phyloP scores from a whole-genome alignment of 2,888 invertebrate species.

The Alviniconcha strummeri region DNA sequence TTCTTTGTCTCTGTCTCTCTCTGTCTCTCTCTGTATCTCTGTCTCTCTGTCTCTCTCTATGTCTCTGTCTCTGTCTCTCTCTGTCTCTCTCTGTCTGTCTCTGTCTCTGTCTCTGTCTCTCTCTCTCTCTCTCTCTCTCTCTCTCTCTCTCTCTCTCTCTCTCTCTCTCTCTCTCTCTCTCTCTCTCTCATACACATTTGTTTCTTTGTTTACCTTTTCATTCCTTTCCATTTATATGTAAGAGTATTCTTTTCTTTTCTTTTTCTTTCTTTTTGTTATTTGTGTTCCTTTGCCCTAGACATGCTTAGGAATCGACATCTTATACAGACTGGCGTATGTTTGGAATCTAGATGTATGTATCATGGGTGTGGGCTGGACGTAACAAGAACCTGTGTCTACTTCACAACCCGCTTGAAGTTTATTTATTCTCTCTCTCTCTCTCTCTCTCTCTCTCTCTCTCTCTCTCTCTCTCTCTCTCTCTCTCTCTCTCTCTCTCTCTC shows the following conservation, averaged over 20 bases:
- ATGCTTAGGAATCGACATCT: too few relatives aligned
- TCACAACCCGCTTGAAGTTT: background rate
- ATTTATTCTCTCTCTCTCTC: background rate
- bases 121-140: background rate
- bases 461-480: background rate
- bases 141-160: background rate
- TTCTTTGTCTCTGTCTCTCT: background rate
- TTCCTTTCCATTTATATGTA: background rate
- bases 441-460: background rate
- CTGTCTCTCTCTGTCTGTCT: background rate
- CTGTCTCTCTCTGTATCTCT: background rate
- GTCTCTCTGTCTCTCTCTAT: background rate
- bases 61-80: background rate
- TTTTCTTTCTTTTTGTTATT: too few relatives aligned
- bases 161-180: background rate
- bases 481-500: background rate
- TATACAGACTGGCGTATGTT: too few relatives aligned
- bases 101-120: background rate
- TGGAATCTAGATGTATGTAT: too few relatives aligned
- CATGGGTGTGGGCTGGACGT: too few relatives aligned
- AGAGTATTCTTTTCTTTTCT: background rate
- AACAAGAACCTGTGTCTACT: background rate
- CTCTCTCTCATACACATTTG: background rate
- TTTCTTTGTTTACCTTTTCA: background rate
- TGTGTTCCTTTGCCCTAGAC: too few relatives aligned